These are phyloP conservation scores for Spodoptera frugiperda DNA, from an alignment of 1,140 invertebrate species.

Conservation along the genomic window DNA sequence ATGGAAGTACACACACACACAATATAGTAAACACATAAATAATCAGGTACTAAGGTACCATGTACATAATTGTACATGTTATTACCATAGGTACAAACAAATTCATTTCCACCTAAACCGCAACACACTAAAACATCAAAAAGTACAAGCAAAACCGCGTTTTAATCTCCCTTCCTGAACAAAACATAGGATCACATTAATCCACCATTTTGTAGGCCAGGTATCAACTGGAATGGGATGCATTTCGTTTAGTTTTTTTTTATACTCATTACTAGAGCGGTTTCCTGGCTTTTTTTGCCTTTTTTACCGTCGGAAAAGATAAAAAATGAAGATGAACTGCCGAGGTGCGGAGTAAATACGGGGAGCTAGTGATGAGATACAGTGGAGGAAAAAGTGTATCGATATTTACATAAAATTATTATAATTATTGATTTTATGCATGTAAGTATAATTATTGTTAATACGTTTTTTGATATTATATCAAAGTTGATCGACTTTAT, in stretches of 20 bases:
- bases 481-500: too few species aligned
- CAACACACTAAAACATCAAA: neutral
- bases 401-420: slow-evolving; percentile 35
- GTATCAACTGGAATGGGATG: slow-evolving; percentile 53
- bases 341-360: slow-evolving; percentile 84
- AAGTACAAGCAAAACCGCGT: neutral
- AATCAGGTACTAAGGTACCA: too few species aligned
- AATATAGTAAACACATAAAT: too few species aligned
- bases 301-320: slow-evolving; percentile 82
- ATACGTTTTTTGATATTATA: too few species aligned
- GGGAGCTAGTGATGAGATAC: slow-evolving; percentile 72
- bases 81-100: too few species aligned
- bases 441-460: neutral
- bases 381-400: slow-evolving; percentile 46
- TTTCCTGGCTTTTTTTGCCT: slow-evolving; percentile 77
- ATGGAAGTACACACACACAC: too few species aligned
- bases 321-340: slow-evolving; percentile 85
- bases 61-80: too few species aligned
- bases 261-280: slow-evolving; percentile 82
- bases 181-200: slow-evolving; percentile 18
- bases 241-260: slow-evolving; percentile 78
- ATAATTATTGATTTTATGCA: neutral
- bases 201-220: slow-evolving; percentile 54
- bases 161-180: neutral
- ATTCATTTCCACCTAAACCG: neutral